These are phyloP conservation scores for Iphiclides podalirius DNA, from an alignment of 2,888 invertebrate species.

Conservation along the genomic window DNA sequence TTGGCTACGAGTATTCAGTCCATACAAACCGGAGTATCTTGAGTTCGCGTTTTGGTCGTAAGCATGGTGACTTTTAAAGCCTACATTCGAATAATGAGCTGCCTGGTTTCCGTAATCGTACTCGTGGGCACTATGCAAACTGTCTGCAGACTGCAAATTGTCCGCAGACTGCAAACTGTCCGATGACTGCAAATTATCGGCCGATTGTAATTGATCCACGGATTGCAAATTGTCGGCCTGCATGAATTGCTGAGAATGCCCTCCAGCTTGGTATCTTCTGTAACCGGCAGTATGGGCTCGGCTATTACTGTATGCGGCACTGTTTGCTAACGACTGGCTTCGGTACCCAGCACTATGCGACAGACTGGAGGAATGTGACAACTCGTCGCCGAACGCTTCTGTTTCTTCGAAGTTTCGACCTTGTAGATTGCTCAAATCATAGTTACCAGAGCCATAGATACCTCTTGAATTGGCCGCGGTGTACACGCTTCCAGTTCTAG, in stretches of 20 bases:
- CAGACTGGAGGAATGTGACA: conserved; percentile 34
- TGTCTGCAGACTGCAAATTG: conserved; percentile 41
- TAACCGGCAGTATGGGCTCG: conserved; percentile 40
- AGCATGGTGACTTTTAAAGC: conserved; percentile 19
- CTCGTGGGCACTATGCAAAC: conserved; percentile 35
- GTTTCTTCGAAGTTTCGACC: conserved; percentile 68
- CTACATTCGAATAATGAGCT: conserved; percentile 22
- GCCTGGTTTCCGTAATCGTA: conserved; percentile 40
- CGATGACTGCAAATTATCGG: conserved; percentile 40
- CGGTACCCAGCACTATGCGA: conserved; percentile 31
- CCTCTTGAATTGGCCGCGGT: conserved; percentile 69
- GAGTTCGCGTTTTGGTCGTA: conserved; percentile 37
- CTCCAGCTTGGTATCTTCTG: conserved; percentile 38
- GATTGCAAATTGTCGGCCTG: conserved; percentile 31
- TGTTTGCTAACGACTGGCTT: conserved; percentile 27
- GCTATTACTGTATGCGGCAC: conserved; percentile 34
- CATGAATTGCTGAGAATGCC: conserved; percentile 30
- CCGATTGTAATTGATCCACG: background rate
- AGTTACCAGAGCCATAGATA: conserved; percentile 58
- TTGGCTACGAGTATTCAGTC: conserved; percentile 39
- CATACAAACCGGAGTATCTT: conserved; percentile 36
- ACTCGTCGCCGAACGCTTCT: conserved; percentile 37
- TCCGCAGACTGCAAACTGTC: conserved; percentile 39
- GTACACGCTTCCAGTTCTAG: conserved; percentile 59
- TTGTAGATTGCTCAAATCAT: conserved; percentile 56